These are phyloP conservation scores for Porites lutea DNA, from an alignment of 64 coral and sea anemone species.

Conservation along the genomic window DNA sequence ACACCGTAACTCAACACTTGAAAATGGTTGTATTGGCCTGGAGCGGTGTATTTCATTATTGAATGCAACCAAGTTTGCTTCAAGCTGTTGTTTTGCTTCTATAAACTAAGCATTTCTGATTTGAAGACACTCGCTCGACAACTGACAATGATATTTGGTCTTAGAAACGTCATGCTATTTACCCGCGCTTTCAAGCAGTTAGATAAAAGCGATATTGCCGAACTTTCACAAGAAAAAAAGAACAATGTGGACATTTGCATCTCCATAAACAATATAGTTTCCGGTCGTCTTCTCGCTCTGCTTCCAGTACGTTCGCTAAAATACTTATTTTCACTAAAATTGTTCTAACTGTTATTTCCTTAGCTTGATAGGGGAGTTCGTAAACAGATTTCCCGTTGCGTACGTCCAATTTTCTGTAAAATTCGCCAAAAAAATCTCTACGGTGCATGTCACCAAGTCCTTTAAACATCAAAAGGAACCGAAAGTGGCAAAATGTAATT, in stretches of 20 bases:
- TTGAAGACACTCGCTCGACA: background rate
- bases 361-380: background rate
- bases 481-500: slow-evolving; percentile 54
- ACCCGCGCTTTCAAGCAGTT: slow-evolving; percentile 14
- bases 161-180: background rate
- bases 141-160: background rate
- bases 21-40: slow-evolving; percentile 35
- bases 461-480: slow-evolving; percentile 54
- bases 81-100: background rate
- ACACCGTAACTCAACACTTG: slow-evolving; percentile 20
- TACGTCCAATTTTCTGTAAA: background rate
- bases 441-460: background rate
- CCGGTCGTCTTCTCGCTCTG: slow-evolving; percentile 39
- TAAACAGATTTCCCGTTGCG: background rate
- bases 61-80: background rate
- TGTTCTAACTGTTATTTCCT: slow-evolving; percentile 10
- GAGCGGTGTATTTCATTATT: slow-evolving; percentile 6
- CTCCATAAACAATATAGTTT: slow-evolving; percentile 64
- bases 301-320: slow-evolving; percentile 40
- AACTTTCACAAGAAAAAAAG: slow-evolving; percentile 33
- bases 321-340: slow-evolving; percentile 28
- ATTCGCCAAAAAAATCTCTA: background rate
- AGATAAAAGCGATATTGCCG: slow-evolving; percentile 36
- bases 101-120: background rate
- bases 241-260: slow-evolving; percentile 49